Base-by-base conservation (phyloP, 2,797 vertebrate species). In the Okamejei kenojei region DNA sequence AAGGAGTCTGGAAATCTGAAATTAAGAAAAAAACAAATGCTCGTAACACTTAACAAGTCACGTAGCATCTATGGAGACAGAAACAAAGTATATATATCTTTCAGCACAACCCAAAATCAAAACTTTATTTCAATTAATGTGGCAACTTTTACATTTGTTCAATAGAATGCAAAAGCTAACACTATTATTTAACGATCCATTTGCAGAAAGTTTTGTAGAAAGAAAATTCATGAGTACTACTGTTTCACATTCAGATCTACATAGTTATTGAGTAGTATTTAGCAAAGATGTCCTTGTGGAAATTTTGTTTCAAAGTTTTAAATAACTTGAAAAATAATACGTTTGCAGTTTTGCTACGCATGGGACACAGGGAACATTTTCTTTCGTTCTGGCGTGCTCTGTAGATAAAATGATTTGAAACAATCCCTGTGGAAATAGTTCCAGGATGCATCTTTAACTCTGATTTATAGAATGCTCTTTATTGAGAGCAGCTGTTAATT, bases 401-500 rank as follows among this genome's bases (percentile, higher is more conserved):
- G 68, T 29, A n/a, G 23, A 92, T 74, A 54, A 91, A 91, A 74
- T 45, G 21, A 74, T 54, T 74, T 45, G 38, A 58, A 92, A 74
- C 26, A 58, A 74, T 45, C 26, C 10, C 38, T 91, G 71, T 15
- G 54, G 71, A 92, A 84, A 84, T 54, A 29, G 90, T 74, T 92
- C 74, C 38, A 54, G 38, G 38, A 76, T 23, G 21, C 71, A 91
- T 45, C 26, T 23, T 29, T 74, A 45, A 74, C 73, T 74, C 19
- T 74, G 90, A 35, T 29, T 74, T 91, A 91, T 74, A 29, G 71
- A 21, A 5, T 54, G 38, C 38, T 76, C 35, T 92, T 92, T 45
- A 92, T 76, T 92, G 21, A 92, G 11, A 54, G 38, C 10, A 29
- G 71, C 90, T 76, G 26, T 92, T 92, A 74, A 92, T 92, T 92